Evolutionary conservation across 2,888 invertebrate genomes (phyloP), one percentile per base, ranked within the genome.

Genomic region (Lymantria monacha): DNA sequence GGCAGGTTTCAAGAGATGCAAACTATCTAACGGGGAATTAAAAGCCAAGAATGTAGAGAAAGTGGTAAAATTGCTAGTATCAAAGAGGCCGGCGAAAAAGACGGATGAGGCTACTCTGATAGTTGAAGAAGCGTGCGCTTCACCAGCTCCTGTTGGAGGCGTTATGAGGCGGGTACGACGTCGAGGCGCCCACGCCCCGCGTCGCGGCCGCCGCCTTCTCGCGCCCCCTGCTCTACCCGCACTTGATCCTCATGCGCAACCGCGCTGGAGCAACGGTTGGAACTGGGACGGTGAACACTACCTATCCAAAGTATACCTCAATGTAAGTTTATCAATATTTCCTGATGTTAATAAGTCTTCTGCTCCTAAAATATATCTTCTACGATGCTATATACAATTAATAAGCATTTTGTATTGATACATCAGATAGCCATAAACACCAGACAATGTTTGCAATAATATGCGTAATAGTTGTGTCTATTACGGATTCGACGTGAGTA

Each of bases 201-300:
- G 55, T 47, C 67, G 64, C 44, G 72, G 58, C 10, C 60, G 74
- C 9, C 72, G 74, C 47, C 65, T 49, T 9, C 66, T 70, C 9
- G 69, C 72, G 46, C 57, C 68, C 46, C 59, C 71, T 22, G 52
- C 71, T 31, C 66, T 61, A 5, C 55, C 70, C 7, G 47, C 53
- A 10, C 55, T 51, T 30, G 75, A 79, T 45, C 81, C 78, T 10
- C 74, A 81, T 36, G 69, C 79, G 15, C 76, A 82, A 12, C 90
- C 89, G 11, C 76, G 88, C 60, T 97, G 97, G 97, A 97, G 96
- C 76, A 97, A 98, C 79, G 97, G 97, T 30, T 98, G 98, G 98
- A 94, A 93, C 59, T 98, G 97, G 96, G 95, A 96, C 75, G 97
- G 97, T 44, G 95, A 96, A 63, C 92, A 96, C 33, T 96, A 94